Conservation (phyloP, 92 coral and sea anemone species). For the Galaxea fascicularis region DNA sequence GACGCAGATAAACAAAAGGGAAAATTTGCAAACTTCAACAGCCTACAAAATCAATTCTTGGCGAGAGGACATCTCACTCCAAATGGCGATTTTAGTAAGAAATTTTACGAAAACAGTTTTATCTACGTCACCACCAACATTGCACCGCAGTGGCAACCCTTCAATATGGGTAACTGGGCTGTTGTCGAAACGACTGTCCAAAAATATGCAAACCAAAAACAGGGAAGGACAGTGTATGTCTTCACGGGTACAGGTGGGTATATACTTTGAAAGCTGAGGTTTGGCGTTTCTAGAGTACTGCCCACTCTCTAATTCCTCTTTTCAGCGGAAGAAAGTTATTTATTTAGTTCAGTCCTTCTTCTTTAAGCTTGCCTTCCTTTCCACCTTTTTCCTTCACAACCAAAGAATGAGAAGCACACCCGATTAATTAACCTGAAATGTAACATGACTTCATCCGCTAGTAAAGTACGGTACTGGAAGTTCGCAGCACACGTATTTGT, state of each 20-base stretch:
- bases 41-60: not conserved
- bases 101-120: not conserved
- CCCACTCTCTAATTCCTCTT: not conserved
- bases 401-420: not conserved
- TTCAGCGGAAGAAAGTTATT: not conserved
- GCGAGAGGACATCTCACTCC: conserved; percentile 20
- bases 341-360: not conserved
- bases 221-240: conserved; percentile 10
- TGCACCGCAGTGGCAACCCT: conserved; percentile 24
- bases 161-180: conserved; percentile 17
- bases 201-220: not conserved
- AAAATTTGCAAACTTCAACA: not conserved
- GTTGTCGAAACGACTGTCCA: not conserved
- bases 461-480: not conserved
- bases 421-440: not conserved
- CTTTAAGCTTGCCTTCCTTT: not conserved
- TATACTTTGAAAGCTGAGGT: not conserved
- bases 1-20: not conserved
- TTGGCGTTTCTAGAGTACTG: not conserved
- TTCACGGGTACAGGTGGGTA: conserved; percentile 23
- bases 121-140: conserved; percentile 20
- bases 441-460: not conserved
- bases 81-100: conserved; percentile 8
- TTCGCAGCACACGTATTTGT: not conserved
- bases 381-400: not conserved